A percentile compares a stretch with the other conserved stretches of the same genome.
phyloP scores from a whole-genome alignment of 2,113 vertebrate species.

The Epinephelus cyanopodus region DNA sequence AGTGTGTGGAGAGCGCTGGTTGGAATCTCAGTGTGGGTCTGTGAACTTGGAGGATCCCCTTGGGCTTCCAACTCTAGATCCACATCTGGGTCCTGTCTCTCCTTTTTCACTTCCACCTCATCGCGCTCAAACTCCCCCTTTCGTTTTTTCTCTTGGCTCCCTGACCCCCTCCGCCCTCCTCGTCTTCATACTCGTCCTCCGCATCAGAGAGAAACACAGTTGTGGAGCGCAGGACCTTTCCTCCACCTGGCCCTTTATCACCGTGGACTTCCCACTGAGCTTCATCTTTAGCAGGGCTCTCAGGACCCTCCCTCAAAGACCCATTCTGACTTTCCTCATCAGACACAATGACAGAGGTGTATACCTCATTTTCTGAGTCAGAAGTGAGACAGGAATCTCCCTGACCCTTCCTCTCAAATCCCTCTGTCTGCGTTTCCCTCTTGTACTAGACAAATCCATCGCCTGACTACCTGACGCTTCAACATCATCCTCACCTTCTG shows the following conservation, averaged over 20 bases:
- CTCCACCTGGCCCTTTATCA: slow-evolving; percentile 76
- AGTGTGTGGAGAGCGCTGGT: slow-evolving; percentile 78
- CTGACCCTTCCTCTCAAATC: slow-evolving; percentile 65
- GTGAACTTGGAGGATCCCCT: slow-evolving; percentile 82
- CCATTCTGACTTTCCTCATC: slow-evolving; percentile 85
- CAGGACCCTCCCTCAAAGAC: slow-evolving; percentile 69
- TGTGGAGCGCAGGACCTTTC: slow-evolving; percentile 85
- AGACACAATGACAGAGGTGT: slow-evolving; percentile 86
- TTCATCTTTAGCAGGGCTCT: slow-evolving; percentile 78
- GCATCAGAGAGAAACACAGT: slow-evolving; percentile 87
- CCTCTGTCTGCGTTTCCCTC: slow-evolving; percentile 68
- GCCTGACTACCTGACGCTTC: slow-evolving; percentile 73
- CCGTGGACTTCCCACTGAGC: slow-evolving; percentile 59
- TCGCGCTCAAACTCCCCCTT: slow-evolving; percentile 77
- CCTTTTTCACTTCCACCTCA: slow-evolving; percentile 80
- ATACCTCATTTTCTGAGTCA: slow-evolving; percentile 84
- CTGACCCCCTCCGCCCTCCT: slow-evolving; percentile 70
- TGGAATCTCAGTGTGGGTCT: slow-evolving; percentile 65
- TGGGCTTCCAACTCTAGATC: slow-evolving; percentile 85
- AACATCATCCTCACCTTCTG: slow-evolving; percentile 79
- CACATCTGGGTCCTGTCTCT: slow-evolving; percentile 82
- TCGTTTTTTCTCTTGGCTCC: slow-evolving; percentile 75
- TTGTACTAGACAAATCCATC: slow-evolving; percentile 82
- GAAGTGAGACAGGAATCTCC: slow-evolving; percentile 82
- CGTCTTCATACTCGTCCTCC: slow-evolving; percentile 85